These are phyloP conservation scores for Brachyptera putata DNA, from an alignment of 2,888 invertebrate genomes.

Conservation along the genomic window DNA sequence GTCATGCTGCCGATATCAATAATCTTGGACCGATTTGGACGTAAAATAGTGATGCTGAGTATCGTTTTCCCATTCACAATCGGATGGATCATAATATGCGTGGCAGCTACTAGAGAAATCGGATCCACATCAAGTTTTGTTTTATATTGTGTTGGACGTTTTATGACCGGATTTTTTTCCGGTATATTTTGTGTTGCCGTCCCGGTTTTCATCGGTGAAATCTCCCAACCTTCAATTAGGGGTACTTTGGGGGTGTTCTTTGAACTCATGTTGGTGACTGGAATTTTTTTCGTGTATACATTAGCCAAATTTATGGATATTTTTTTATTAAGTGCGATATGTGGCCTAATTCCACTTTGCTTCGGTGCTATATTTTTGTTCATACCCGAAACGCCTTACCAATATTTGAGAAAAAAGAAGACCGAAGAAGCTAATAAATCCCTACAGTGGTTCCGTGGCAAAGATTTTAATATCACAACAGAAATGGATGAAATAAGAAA, in stretches of 20 bases:
- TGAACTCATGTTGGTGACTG: constrained; percentile 78
- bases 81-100: constrained; percentile 73
- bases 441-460: not conserved
- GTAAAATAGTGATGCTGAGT: constrained; percentile 63
- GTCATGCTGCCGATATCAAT: constrained; percentile 68
- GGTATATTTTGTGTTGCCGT: constrained; percentile 79
- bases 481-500: not conserved
- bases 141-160: too few species aligned
- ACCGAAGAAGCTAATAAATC: not conserved
- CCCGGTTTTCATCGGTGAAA: constrained; percentile 82
- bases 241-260: constrained; percentile 83
- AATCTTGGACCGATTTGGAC: constrained; percentile 64
- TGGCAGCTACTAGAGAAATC: too few species aligned
- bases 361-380: constrained; percentile 68
- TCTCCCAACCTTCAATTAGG: constrained; percentile 74
- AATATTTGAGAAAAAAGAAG: not conserved
- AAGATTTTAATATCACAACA: not conserved
- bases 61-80: constrained; percentile 62
- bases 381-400: constrained; percentile 83
- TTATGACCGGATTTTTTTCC: constrained; percentile 66
- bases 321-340: constrained; percentile 60
- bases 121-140: too few species aligned
- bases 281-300: constrained; percentile 50
- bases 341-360: constrained; percentile 61
- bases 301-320: constrained; percentile 59